These are phyloP conservation scores for Strongylocentrotus purpuratus DNA, from an alignment of 35 echinoderm and acorn worm species.

Conservation along the genomic window DNA sequence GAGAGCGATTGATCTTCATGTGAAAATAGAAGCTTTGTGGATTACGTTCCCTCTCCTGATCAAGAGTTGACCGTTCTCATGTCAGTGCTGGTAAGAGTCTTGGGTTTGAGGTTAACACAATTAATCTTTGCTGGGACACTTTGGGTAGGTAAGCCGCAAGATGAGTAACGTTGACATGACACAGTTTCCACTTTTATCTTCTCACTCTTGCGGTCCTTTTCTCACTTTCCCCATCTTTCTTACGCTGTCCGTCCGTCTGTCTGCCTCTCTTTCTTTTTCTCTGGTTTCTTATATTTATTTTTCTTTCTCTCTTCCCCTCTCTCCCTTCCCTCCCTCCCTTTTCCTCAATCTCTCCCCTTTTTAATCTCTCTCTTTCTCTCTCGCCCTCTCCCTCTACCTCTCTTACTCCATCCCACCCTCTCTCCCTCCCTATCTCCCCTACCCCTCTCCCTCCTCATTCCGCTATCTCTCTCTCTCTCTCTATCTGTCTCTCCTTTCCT, in stretches of 20 bases:
- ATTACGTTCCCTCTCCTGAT: neutral
- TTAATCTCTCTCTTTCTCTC: neutral
- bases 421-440: neutral
- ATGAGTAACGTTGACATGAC: neutral
- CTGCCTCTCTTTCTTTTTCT: neutral
- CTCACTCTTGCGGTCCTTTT: neutral
- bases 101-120: neutral
- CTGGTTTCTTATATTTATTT: too few species aligned
- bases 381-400: neutral
- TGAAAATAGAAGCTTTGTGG: neutral
- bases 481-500: neutral
- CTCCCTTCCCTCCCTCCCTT: neutral
- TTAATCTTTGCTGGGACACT: neutral
- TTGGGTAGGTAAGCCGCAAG: neutral
- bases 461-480: neutral
- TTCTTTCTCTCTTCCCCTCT: neutral
- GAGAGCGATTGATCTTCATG: neutral
- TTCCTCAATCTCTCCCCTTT: neutral
- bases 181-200: neutral
- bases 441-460: neutral
- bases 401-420: neutral
- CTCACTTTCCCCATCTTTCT: conserved; percentile 8
- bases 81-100: neutral
- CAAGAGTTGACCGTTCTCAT: neutral
- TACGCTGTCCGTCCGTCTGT: neutral